Evolutionary conservation across 2,888 invertebrate species (phyloP).

Genomic region (Elegia similella): DNA sequence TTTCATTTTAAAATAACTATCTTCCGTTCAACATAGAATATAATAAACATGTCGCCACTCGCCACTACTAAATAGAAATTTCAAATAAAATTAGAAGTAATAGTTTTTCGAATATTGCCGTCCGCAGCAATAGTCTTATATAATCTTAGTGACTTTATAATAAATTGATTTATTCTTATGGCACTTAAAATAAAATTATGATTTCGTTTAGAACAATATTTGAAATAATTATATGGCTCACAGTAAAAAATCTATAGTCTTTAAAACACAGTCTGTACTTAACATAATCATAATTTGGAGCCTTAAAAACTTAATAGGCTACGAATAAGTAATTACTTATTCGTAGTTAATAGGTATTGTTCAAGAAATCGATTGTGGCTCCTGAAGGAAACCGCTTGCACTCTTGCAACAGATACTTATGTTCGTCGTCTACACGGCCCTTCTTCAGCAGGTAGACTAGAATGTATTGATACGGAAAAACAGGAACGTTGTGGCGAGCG

Average conservation of each 20-base stretch:
- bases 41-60: no score
- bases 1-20: not conserved
- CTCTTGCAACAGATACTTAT: constrained; percentile 70
- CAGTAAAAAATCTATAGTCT: no score
- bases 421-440: constrained; percentile 64
- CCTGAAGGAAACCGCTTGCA: constrained; percentile 55
- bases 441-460: constrained; percentile 65
- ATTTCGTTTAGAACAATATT: not conserved
- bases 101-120: no score
- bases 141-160: no score
- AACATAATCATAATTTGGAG: constrained; percentile 19
- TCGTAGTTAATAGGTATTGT: constrained; percentile 70
- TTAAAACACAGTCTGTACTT: no score
- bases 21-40: no score
- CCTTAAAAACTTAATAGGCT: constrained; percentile 35
- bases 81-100: no score
- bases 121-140: no score
- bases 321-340: no score
- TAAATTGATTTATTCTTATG: no score
- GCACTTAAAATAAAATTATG: not conserved
- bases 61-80: no score
- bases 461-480: constrained; percentile 73
- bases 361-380: constrained; percentile 62
- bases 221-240: not conserved
- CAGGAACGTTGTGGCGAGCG: constrained; percentile 71